Percentiles rank a stretch among this genome's conserved stretches.
phyloP scores from a whole-genome alignment of 2,113 vertebrate genomes.

The Triplophysa siluroides region DNA sequence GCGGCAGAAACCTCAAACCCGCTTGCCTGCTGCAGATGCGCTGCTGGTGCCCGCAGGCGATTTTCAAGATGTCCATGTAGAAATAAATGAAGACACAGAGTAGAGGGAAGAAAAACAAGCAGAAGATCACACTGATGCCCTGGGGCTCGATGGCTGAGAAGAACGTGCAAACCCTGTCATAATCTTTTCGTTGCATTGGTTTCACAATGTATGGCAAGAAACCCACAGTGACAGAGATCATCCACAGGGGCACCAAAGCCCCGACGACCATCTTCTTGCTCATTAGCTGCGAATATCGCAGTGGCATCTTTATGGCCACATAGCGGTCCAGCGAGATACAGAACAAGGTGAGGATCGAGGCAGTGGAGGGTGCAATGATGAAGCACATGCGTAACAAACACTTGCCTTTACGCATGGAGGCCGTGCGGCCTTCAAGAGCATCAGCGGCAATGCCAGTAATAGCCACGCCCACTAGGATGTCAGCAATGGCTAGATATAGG shows the following conservation, averaged over 20 bases:
- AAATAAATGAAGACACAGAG: constrained; percentile 83
- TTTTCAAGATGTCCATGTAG: constrained; percentile 90
- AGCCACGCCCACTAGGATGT: constrained; percentile 81
- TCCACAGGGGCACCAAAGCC: constrained; percentile 76
- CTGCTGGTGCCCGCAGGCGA: constrained; percentile 80
- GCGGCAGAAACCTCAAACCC: constrained; percentile 54
- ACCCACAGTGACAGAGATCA: constrained; percentile 73
- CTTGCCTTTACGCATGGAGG: constrained; percentile 64
- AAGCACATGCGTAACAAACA: constrained; percentile 86
- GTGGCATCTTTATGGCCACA: constrained; percentile 85
- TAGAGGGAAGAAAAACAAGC: constrained; percentile 80
- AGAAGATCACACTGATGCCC: constrained; percentile 78
- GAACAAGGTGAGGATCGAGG: constrained; percentile 87
- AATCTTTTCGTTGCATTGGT: constrained; percentile 68
- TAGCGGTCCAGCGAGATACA: constrained; percentile 87
- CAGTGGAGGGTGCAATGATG: constrained; percentile 78
- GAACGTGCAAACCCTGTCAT: constrained; percentile 76
- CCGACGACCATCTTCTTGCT: constrained; percentile 60
- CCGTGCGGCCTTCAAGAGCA: constrained; percentile 65
- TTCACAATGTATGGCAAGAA: constrained; percentile 79
- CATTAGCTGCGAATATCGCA: constrained; percentile 79
- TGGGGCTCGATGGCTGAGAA: constrained; percentile 78
- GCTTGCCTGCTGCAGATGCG: constrained; percentile 77
- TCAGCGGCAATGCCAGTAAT: constrained; percentile 78
- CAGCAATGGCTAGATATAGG: constrained; percentile 84